Percentiles rank a stretch among this genome's conserved stretches.
Evolutionary conservation across 2,797 vertebrate species (phyloP).

Genomic region (Rhinatrema bivittatum): DNA sequence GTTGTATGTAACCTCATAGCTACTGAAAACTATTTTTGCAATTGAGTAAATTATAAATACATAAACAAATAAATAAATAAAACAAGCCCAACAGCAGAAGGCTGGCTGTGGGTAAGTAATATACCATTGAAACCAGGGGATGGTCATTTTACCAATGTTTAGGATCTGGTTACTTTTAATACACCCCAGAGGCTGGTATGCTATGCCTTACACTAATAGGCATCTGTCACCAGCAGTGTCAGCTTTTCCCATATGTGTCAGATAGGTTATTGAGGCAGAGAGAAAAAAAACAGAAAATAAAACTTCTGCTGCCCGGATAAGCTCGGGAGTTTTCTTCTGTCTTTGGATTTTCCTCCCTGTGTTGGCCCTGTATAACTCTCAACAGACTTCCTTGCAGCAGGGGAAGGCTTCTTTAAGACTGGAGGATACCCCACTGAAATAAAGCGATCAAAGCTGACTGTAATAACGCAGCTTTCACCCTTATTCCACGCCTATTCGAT

Average conservation of each 20-base stretch:
- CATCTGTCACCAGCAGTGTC: slow-evolving; percentile 39
- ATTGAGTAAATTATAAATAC: slow-evolving; percentile 13
- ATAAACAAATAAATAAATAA: too few relatives aligned
- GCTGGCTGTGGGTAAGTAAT: slow-evolving; percentile 17
- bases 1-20: too few relatives aligned
- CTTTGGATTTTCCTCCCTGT: background rate
- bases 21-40: slow-evolving; percentile 8
- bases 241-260: slow-evolving; percentile 33
- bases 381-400: too few relatives aligned
- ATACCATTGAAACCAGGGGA: slow-evolving; percentile 12
- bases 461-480: too few relatives aligned
- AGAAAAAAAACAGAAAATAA: background rate
- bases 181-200: slow-evolving; percentile 25
- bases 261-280: slow-evolving; percentile 13
- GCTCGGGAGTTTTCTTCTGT: background rate
- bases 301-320: background rate
- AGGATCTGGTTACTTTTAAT: slow-evolving; percentile 36
- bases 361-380: background rate
- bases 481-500: too few relatives aligned
- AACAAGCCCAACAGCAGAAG: too few relatives aligned
- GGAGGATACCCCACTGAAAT: too few relatives aligned
- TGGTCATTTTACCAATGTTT: slow-evolving; percentile 25
- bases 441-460: too few relatives aligned
- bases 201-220: slow-evolving; percentile 28
- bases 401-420: too few relatives aligned